phyloP scores from a whole-genome alignment of 2,888 invertebrate genomes.

The Elegia similella region DNA sequence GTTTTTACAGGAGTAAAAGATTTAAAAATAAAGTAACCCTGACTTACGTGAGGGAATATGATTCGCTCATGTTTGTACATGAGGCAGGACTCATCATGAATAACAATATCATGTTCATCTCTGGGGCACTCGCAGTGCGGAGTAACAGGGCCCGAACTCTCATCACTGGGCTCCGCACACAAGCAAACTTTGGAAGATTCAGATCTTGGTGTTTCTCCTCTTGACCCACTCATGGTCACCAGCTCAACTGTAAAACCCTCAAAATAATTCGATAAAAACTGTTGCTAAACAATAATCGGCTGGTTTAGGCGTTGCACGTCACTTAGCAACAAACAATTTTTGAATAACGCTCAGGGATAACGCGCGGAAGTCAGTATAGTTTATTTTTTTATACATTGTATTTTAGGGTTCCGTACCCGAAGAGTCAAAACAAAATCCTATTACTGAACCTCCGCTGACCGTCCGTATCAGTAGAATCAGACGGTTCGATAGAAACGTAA shows the following conservation, averaged over 20 bases:
- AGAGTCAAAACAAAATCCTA: too few species aligned
- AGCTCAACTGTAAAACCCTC: background rate
- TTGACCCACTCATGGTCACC: slow-evolving; percentile 35
- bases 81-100: slow-evolving; percentile 56
- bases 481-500: too few species aligned
- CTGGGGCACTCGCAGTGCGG: slow-evolving; percentile 54
- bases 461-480: too few species aligned
- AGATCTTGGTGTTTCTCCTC: slow-evolving; percentile 1
- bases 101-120: slow-evolving; percentile 54
- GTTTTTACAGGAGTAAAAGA: too few species aligned
- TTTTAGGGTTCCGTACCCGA: too few species aligned
- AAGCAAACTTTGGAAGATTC: slow-evolving; percentile 37
- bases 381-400: background rate
- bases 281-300: slow-evolving; percentile 3
- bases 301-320: slow-evolving; percentile 28
- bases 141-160: slow-evolving; percentile 29
- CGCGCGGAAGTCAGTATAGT: background rate
- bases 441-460: too few species aligned
- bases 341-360: too few species aligned
- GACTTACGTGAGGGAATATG: slow-evolving; percentile 53
- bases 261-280: slow-evolving; percentile 8
- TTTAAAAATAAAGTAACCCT: too few species aligned
- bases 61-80: slow-evolving; percentile 58
- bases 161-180: slow-evolving; percentile 42
- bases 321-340: slow-evolving; percentile 36